Percentiles rank a stretch among this genome's conserved stretches.
Evolutionary conservation across 2,888 invertebrate genomes (phyloP).

Genomic region (Parnassius smintheus): DNA sequence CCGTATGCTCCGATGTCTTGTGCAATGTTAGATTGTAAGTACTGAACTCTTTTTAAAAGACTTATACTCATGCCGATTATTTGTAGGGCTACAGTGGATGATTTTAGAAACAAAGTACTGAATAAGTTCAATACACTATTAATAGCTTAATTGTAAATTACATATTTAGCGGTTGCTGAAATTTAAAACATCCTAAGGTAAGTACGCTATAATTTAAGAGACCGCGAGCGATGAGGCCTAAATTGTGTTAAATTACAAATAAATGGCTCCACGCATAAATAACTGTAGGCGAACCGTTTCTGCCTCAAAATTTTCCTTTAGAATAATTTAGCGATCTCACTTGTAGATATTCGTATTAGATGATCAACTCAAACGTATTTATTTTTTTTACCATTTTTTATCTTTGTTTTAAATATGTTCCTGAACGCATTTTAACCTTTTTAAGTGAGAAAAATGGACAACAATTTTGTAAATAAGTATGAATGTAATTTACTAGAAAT

Average conservation of each 20-base stretch:
- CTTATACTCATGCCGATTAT: slow-evolving; percentile 31
- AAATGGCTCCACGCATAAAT: slow-evolving; percentile 15
- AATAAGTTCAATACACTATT: slow-evolving; percentile 12
- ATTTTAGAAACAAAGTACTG: slow-evolving; percentile 23
- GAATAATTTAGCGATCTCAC: slow-evolving; percentile 61
- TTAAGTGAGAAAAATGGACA: slow-evolving; percentile 15
- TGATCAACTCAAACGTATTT: slow-evolving; percentile 36
- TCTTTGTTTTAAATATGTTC: slow-evolving; percentile 18
- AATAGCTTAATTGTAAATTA: slow-evolving; percentile 4
- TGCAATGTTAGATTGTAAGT: slow-evolving; percentile 81
- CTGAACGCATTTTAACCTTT: slow-evolving; percentile 21
- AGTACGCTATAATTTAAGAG: background rate
- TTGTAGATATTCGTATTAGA: slow-evolving; percentile 43
- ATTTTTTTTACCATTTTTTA: slow-evolving; percentile 23
- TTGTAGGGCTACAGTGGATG: slow-evolving; percentile 10
- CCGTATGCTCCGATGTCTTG: slow-evolving; percentile 57
- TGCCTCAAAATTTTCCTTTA: slow-evolving; percentile 33
- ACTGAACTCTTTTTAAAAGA: slow-evolving; percentile 49
- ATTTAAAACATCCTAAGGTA: slow-evolving; percentile 1
- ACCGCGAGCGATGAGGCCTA: slow-evolving; percentile 23
- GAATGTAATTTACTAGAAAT: slow-evolving; percentile 14
- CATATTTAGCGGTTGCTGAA: background rate
- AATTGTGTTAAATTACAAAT: slow-evolving; percentile 13
- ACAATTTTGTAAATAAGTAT: slow-evolving; percentile 24
- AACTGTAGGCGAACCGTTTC: slow-evolving; percentile 21